Percentiles rank a stretch among this genome's conserved stretches.
phyloP scores from a whole-genome alignment of 2,113 vertebrate genomes.

The Spermophilus dauricus region DNA sequence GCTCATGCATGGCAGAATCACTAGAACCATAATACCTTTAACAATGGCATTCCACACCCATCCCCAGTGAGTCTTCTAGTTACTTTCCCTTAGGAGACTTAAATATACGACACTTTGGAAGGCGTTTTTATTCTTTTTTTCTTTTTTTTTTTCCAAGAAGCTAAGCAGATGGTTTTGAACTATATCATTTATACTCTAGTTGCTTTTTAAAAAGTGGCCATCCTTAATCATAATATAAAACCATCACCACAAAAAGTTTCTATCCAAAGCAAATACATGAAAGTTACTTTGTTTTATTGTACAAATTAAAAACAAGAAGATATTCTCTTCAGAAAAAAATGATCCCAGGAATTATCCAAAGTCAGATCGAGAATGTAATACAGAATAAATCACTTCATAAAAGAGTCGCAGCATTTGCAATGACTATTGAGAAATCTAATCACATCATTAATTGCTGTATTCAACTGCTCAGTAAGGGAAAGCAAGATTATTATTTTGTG shows the following conservation, averaged over 20 bases:
- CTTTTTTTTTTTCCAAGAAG: slow-evolving; percentile 59
- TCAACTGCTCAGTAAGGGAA: not conserved
- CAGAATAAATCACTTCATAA: slow-evolving; percentile 19
- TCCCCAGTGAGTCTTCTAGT: slow-evolving; percentile 79
- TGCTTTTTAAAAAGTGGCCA: slow-evolving; percentile 57
- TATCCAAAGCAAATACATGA: slow-evolving; percentile 44
- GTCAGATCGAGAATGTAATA: not conserved
- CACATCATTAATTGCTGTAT: slow-evolving; percentile 29
- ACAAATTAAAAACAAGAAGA: not conserved
- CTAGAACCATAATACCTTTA: slow-evolving; percentile 79
- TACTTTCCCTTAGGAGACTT: slow-evolving; percentile 77
- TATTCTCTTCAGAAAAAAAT: not conserved
- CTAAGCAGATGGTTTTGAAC: slow-evolving; percentile 66
- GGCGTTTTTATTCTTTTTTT: slow-evolving; percentile 51
- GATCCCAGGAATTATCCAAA: slow-evolving; percentile 44
- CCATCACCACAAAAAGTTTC: not conserved
- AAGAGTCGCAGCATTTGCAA: not conserved
- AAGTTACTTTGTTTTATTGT: slow-evolving; percentile 33
- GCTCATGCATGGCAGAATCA: slow-evolving; percentile 64
- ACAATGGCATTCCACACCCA: slow-evolving; percentile 69
- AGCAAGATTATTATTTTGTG: slow-evolving; percentile 18
- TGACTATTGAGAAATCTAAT: not conserved
- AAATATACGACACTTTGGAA: slow-evolving; percentile 54
- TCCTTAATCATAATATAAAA: slow-evolving; percentile 56
- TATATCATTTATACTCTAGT: not conserved